A percentile compares a stretch with the other conserved stretches of the same genome.
Evolutionary conservation across 2,797 vertebrate species (phyloP).

Genomic region (Smutsia temminckii): DNA sequence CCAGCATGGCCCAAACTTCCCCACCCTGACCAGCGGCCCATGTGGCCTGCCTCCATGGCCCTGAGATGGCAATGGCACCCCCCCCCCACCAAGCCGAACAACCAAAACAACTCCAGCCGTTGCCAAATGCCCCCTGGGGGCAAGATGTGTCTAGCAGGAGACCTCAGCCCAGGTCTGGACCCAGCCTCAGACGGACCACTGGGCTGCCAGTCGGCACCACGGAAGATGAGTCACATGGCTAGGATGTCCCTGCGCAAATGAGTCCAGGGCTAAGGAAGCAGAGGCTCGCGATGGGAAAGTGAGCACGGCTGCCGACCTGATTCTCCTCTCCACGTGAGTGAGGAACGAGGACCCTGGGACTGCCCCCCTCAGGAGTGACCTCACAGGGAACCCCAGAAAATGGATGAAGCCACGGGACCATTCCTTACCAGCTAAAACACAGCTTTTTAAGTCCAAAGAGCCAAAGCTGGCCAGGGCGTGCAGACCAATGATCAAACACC

Average conservation of each 20-base stretch:
- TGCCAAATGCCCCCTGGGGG: not conserved
- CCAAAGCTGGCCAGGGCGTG: not conserved
- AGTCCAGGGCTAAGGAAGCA: too few species aligned
- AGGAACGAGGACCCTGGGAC: too few species aligned
- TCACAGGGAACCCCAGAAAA: not conserved
- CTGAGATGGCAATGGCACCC: not conserved
- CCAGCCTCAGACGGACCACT: too few species aligned
- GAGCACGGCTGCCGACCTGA: too few species aligned
- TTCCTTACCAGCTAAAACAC: not conserved
- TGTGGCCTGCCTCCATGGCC: not conserved
- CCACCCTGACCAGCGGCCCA: too few species aligned
- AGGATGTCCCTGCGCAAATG: not conserved
- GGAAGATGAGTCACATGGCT: not conserved
- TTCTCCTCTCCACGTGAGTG: too few species aligned
- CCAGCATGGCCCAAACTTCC: not conserved
- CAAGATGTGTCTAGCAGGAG: rapidly evolving
- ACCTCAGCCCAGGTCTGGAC: too few species aligned
- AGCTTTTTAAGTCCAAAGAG: not conserved
- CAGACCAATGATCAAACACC: not conserved
- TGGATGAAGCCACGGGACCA: not conserved
- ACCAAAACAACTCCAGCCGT: rapidly evolving
- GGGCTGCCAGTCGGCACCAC: too few species aligned
- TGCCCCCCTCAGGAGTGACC: not conserved
- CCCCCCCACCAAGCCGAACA: not conserved
- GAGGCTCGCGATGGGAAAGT: too few species aligned